Conservation (phyloP, 2,113 vertebrate species). For the Ochotona princeps region DNA sequence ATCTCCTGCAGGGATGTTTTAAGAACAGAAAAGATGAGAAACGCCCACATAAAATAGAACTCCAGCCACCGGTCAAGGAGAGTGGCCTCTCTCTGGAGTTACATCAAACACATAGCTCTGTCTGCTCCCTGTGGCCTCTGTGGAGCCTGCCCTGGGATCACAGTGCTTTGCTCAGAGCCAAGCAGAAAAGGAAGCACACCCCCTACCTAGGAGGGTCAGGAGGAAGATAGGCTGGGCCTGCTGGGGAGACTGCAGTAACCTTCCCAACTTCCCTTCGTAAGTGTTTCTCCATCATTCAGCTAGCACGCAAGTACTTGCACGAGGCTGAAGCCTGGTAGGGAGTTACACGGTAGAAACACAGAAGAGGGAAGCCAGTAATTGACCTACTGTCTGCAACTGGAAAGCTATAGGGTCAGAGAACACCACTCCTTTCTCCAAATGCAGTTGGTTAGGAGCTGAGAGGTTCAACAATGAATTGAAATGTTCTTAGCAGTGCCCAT, state of each 20-base stretch:
- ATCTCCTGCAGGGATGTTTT: slow-evolving; percentile 67
- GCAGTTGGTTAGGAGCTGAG: slow-evolving; percentile 4
- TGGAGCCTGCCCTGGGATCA: not conserved
- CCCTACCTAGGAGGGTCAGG: not conserved
- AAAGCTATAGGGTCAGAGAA: not conserved
- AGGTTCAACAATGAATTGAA: not conserved
- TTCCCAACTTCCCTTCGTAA: not conserved
- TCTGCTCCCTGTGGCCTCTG: slow-evolving; percentile 11
- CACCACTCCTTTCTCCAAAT: not conserved
- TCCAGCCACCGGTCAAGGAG: slow-evolving; percentile 59
- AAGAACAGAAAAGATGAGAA: slow-evolving; percentile 56
- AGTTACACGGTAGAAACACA: not conserved
- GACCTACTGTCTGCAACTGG: not conserved
- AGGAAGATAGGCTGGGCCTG: not conserved
- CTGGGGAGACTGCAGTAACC: not conserved
- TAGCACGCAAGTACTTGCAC: not conserved
- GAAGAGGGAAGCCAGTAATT: not conserved
- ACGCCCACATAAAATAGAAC: slow-evolving; percentile 62
- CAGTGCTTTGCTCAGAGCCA: not conserved
- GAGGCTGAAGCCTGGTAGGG: not conserved
- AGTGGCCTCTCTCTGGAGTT: slow-evolving; percentile 59
- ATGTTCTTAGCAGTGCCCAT: not conserved
- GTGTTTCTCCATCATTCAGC: not conserved
- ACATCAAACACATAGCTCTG: slow-evolving; percentile 66
- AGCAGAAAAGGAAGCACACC: not conserved